Base-by-base conservation (phyloP, 1,140 invertebrate species). In the Zeugodacus cucurbitae region DNA sequence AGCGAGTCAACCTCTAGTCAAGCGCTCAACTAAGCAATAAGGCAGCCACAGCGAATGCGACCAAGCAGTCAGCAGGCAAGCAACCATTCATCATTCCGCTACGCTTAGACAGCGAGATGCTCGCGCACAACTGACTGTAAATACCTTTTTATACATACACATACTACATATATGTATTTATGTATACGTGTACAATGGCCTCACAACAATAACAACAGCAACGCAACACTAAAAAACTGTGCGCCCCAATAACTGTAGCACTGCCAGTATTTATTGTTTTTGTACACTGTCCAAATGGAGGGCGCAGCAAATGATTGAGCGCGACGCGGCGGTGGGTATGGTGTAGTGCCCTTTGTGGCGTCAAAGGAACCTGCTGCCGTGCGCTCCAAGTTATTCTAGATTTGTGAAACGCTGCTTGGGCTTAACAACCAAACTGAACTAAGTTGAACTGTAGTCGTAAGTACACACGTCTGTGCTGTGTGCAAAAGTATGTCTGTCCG, bases 81-180 rank as follows among this genome's bases (percentile, higher is more conserved):
- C 41, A 82, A 48, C 74, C 74, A 82, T 82, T 82, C 74, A 82
- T 82, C 74, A 48, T 82, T 82, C 37, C 74, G 44, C 37, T 82
- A 29, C 22, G 44, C 34, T 74, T 37, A 74, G 67, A 17, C 34
- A 41, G 74, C 22, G 74, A 82, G 41, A 48, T 48, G 41, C 34
- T 74, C 17, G 67, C 17, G 67, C 34, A 41, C 67, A 34, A 74
- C 67, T 62, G 26, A 11, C 59, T 62, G 59, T n/a, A 26, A 26
- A 62, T 67, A 67, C 34, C 58, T 62, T 22, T 62, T 62, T 62
- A 62, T 22, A 62, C 58, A 26, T 22, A 8, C 26, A 41, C 64
- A 67, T 11, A 67, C 14, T 14, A 37, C 22, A 70, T 17, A 20
- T 37, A 20, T 37, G 32, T 37, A 74, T 22, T 2, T 41, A 22